Evolutionary conservation across 1,140 invertebrate genomes (phyloP).

Genomic region (Druon quercuslanigerum): DNA sequence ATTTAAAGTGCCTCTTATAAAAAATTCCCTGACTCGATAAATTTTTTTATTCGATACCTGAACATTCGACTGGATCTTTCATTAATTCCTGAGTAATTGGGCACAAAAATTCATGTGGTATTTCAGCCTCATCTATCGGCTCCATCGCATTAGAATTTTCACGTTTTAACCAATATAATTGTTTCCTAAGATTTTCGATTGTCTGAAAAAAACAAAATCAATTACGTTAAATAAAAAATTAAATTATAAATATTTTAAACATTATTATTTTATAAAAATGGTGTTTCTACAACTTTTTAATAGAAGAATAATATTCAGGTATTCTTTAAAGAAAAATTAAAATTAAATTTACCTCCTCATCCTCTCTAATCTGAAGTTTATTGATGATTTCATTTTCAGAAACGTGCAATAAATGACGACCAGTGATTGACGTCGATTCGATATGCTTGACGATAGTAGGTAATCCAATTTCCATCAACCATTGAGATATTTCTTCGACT

Average conservation of each 20-base stretch:
- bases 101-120: slow-evolving; percentile 85
- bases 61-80: slow-evolving; percentile 85
- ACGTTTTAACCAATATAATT: slow-evolving; percentile 77
- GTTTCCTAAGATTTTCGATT: slow-evolving; percentile 58
- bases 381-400: slow-evolving; percentile 76
- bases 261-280: slow-evolving; percentile 47
- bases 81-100: slow-evolving; percentile 89
- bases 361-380: slow-evolving; percentile 73
- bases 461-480: slow-evolving; percentile 79
- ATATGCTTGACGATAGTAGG: slow-evolving; percentile 74
- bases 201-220: slow-evolving; percentile 46
- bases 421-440: slow-evolving; percentile 75
- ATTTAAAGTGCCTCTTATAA: no score
- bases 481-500: slow-evolving; percentile 78
- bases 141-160: slow-evolving; percentile 56
- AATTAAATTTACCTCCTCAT: slow-evolving; percentile 54
- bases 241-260: slow-evolving; percentile 39
- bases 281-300: neutral
- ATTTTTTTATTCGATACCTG: slow-evolving; percentile 72
- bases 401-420: slow-evolving; percentile 77
- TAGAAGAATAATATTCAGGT: neutral
- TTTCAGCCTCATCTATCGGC: slow-evolving; percentile 59
- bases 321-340: neutral
- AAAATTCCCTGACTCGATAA: no score
- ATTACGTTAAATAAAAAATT: neutral